phyloP scores from a whole-genome alignment of 2,888 invertebrate species.

The Oscheius sp. region DNA sequence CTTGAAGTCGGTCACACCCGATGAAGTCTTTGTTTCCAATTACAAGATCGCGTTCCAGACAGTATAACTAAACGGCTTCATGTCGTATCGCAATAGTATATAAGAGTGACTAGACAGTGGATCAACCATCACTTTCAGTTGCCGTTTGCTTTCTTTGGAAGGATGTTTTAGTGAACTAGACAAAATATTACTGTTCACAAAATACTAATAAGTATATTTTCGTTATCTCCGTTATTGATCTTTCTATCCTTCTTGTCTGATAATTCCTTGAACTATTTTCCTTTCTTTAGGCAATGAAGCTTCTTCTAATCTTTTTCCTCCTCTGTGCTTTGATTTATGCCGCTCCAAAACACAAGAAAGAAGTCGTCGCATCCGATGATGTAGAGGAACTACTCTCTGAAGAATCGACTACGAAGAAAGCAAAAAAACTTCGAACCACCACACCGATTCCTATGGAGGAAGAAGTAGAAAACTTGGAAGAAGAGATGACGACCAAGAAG shows the following conservation, averaged over 20 bases:
- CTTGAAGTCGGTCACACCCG: constrained; percentile 16
- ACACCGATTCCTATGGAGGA: neutral
- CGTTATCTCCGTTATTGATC: neutral
- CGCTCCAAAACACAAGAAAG: constrained; percentile 9
- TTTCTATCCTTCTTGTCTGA: neutral
- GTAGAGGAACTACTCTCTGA: neutral
- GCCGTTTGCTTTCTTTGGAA: neutral
- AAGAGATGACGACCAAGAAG: neutral
- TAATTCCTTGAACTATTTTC: neutral
- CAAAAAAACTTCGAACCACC: neutral
- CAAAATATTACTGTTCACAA: neutral
- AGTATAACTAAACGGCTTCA: neutral
- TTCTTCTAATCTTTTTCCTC: constrained; percentile 1
- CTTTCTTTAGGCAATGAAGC: constrained; percentile 5
- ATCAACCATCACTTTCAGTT: too few relatives aligned
- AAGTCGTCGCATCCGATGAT: neutral
- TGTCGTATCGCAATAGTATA: too few relatives aligned
- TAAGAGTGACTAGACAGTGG: neutral
- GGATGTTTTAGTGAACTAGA: neutral
- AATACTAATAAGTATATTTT: neutral
- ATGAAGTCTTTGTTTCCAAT: neutral
- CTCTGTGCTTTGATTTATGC: neutral
- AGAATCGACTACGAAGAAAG: neutral
- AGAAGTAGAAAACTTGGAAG: neutral
- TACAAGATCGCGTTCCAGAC: neutral